Conservation (phyloP, 2,797 vertebrate species). For the Tokudaia tokunoshimensis region DNA sequence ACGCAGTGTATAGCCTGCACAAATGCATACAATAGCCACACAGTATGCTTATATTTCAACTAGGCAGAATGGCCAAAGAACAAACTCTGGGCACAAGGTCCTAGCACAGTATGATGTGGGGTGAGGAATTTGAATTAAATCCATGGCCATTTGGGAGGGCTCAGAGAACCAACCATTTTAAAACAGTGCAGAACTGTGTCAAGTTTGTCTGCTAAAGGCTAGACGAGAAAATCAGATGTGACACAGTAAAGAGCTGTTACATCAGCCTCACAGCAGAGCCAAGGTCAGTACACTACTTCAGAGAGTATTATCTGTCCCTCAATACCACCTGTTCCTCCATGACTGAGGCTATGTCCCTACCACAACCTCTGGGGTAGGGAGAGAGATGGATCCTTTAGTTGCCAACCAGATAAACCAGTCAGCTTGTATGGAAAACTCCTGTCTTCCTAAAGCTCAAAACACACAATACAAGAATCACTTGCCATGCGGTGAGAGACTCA, state of each 20-base stretch:
- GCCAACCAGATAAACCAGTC: not conserved
- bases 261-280: not conserved
- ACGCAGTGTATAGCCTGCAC: not conserved
- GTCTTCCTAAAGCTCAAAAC: not conserved
- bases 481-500: not conserved
- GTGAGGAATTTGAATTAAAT: not conserved
- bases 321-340: not conserved
- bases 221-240: not conserved
- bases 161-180: not conserved
- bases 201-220: slow-evolving; percentile 20
- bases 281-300: not conserved
- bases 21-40: not conserved
- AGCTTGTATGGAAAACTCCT: not conserved
- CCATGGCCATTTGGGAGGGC: not conserved
- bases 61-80: not conserved
- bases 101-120: not conserved
- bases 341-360: not conserved
- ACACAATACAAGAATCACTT: not conserved
- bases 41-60: not conserved
- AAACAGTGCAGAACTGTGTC: not conserved
- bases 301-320: not conserved
- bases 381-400: not conserved
- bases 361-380: not conserved
- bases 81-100: not conserved
- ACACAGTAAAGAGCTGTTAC: not conserved